Evolutionary conservation across 35 echinoderm and acorn worm genomes (phyloP).

Genomic region (Apostichopus californicus): DNA sequence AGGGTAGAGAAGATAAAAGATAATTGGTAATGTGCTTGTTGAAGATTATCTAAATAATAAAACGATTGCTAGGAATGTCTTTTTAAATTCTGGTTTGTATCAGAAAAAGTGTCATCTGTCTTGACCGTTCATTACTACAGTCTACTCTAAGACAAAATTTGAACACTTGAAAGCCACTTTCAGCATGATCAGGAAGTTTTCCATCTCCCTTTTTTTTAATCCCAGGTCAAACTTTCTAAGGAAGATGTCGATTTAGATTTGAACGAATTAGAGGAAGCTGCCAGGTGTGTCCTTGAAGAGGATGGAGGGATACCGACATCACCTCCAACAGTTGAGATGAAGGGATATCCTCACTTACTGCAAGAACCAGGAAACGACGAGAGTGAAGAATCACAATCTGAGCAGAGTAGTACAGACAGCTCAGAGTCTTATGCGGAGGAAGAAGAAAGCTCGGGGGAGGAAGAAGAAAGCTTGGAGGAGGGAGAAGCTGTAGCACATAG

Average conservation of each 20-base stretch:
- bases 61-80: too few relatives aligned
- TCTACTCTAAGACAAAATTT: too few relatives aligned
- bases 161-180: too few relatives aligned
- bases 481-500: neutral
- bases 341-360: neutral
- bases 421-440: neutral
- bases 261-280: constrained; percentile 69
- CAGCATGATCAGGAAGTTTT: too few relatives aligned
- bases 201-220: neutral
- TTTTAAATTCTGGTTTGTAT: too few relatives aligned
- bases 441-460: too few relatives aligned
- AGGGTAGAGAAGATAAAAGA: too few relatives aligned
- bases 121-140: too few relatives aligned
- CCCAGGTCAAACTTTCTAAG: constrained; percentile 61
- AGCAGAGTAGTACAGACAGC: neutral
- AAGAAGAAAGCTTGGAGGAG: neutral
- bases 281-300: constrained; percentile 53
- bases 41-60: too few relatives aligned
- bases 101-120: too few relatives aligned
- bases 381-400: neutral
- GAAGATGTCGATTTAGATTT: constrained; percentile 64
- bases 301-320: constrained; percentile 1
- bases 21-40: too few relatives aligned
- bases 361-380: neutral
- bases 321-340: neutral